Evolutionary conservation across 1,140 invertebrate genomes (phyloP).

Genomic region (Drosophila kohkoa): DNA sequence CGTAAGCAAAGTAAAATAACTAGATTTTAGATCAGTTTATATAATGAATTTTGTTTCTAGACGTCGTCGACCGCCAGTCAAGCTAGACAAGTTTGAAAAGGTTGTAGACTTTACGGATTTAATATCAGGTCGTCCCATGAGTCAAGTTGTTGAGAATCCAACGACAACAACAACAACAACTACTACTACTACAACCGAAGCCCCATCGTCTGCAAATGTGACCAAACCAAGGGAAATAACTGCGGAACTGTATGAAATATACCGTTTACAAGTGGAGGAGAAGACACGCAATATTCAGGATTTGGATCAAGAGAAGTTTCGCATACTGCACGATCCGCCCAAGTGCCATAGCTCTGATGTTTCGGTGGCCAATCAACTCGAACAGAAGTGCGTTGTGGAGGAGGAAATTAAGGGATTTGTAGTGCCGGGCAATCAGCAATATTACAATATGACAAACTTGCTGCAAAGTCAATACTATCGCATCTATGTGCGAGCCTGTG

Average conservation of each 20-base stretch:
- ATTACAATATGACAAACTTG: slow-evolving; percentile 40
- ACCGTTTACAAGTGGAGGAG: slow-evolving; percentile 30
- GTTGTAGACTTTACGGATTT: slow-evolving; percentile 42
- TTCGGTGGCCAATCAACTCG: slow-evolving; percentile 45
- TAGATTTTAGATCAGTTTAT: background rate
- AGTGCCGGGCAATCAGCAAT: slow-evolving; percentile 53
- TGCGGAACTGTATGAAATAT: slow-evolving; percentile 41
- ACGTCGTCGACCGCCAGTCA: slow-evolving; percentile 4
- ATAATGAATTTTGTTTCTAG: slow-evolving; percentile 7
- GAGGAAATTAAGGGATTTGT: slow-evolving; percentile 44
- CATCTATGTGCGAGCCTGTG: slow-evolving; percentile 67
- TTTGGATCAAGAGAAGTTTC: slow-evolving; percentile 24
- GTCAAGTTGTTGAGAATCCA: background rate
- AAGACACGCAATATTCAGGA: slow-evolving; percentile 53
- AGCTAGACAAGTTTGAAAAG: slow-evolving; percentile 46
- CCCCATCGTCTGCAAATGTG: too few relatives aligned
- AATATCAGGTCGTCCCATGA: background rate
- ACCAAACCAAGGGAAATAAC: too few relatives aligned
- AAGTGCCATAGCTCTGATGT: slow-evolving; percentile 50
- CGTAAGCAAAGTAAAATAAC: slow-evolving; percentile 37
- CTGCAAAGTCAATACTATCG: slow-evolving; percentile 54
- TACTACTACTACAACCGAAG: background rate
- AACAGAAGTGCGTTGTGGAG: slow-evolving; percentile 59
- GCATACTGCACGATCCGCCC: slow-evolving; percentile 41
- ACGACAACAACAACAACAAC: slow-evolving; percentile 2